phyloP scores from a whole-genome alignment of 2,888 invertebrate species.

The Lepidonotus clava region DNA sequence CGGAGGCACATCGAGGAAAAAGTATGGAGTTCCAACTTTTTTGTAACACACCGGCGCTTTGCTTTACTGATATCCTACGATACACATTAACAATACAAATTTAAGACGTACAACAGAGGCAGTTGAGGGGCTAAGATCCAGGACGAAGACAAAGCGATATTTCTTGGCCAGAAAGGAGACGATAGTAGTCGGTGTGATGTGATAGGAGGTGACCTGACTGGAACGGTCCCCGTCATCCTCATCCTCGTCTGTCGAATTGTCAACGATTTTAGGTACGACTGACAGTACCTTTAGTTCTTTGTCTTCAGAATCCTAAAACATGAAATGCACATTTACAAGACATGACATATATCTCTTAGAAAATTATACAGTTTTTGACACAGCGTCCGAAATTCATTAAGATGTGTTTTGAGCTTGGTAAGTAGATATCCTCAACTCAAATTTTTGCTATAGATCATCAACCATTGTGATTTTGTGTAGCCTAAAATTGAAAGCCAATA shows the following conservation, averaged over 20 bases:
- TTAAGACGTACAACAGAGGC: slow-evolving; percentile 84
- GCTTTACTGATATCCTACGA: neutral
- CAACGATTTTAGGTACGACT: slow-evolving; percentile 81
- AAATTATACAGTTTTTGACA: too few species aligned
- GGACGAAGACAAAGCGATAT: slow-evolving; percentile 87
- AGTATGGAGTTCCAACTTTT: too few species aligned
- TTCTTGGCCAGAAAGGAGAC: slow-evolving; percentile 86
- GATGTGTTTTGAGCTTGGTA: too few species aligned
- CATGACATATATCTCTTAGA: too few species aligned
- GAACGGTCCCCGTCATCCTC: neutral
- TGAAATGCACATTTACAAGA: slow-evolving; percentile 63
- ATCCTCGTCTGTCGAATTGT: neutral
- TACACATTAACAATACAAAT: neutral
- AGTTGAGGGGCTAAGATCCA: slow-evolving; percentile 89
- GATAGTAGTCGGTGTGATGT: slow-evolving; percentile 72
- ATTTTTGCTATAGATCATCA: too few species aligned
- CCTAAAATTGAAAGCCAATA: too few species aligned
- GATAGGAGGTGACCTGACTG: slow-evolving; percentile 62
- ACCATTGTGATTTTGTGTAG: too few species aligned
- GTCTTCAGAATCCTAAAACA: slow-evolving; percentile 69
- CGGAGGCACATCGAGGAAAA: too few species aligned
- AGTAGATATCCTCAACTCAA: too few species aligned
- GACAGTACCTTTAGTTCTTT: slow-evolving; percentile 85
- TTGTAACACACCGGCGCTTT: neutral
- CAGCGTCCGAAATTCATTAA: too few species aligned